Percentiles rank a stretch among this genome's conserved stretches.
These are phyloP conservation scores for Callionymus lyra DNA, from an alignment of 2,113 vertebrate species.

Conservation along the genomic window DNA sequence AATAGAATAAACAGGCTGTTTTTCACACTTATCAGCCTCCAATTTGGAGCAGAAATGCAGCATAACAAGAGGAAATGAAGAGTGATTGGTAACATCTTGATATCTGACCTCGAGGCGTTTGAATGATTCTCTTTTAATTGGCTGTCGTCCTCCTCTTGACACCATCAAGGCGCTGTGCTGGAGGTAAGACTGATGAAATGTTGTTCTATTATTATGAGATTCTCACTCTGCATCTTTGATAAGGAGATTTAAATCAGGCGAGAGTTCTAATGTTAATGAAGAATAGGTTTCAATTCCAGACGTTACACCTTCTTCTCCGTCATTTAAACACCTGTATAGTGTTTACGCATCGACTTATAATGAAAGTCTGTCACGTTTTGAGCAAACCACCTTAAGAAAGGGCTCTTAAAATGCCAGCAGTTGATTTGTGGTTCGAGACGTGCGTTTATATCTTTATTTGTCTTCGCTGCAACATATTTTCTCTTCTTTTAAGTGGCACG, in stretches of 20 bases:
- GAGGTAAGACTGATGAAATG: slow-evolving; percentile 50
- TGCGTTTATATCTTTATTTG: slow-evolving; percentile 35
- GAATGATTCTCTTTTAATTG: slow-evolving; percentile 65
- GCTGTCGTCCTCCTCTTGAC: slow-evolving; percentile 61
- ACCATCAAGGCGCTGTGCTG: slow-evolving; percentile 50
- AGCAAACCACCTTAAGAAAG: slow-evolving; percentile 11
- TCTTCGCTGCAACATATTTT: slow-evolving; percentile 31
- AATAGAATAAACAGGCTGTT: slow-evolving; percentile 16
- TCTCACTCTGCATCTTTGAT: slow-evolving; percentile 34
- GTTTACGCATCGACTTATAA: slow-evolving; percentile 1
- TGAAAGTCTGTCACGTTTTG: slow-evolving; percentile 7
- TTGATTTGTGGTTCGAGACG: slow-evolving; percentile 24
- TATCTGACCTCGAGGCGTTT: slow-evolving; percentile 65
- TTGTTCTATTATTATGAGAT: slow-evolving; percentile 25
- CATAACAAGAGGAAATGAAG: slow-evolving; percentile 56
- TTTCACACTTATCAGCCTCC: slow-evolving; percentile 36
- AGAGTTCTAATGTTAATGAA: slow-evolving; percentile 38
- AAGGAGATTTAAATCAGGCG: slow-evolving; percentile 45
- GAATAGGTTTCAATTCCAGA: slow-evolving; percentile 19
- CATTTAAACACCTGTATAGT: not conserved
- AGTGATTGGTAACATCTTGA: slow-evolving; percentile 64
- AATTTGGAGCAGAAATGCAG: slow-evolving; percentile 42
- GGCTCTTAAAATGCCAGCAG: slow-evolving; percentile 27
- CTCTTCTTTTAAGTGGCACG: slow-evolving; percentile 27
- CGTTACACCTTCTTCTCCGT: not conserved